Conservation (phyloP, 2,797 vertebrate species). For the Trematomus bernacchii region DNA sequence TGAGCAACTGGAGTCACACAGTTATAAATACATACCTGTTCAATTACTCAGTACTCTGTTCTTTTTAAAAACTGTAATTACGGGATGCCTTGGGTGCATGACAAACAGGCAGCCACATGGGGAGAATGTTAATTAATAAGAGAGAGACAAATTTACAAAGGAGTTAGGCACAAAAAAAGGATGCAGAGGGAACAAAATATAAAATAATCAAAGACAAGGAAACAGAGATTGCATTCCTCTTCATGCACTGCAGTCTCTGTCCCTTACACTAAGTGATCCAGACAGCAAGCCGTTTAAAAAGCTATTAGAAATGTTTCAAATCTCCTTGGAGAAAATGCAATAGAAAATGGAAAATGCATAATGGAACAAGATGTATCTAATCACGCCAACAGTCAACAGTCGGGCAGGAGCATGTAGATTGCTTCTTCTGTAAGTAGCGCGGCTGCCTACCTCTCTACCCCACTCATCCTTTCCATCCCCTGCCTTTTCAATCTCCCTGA, state of each 20-base stretch:
- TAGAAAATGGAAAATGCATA: slow-evolving; percentile 74
- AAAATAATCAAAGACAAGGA: slow-evolving; percentile 47
- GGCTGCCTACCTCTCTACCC: slow-evolving; percentile 46
- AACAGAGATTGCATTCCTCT: slow-evolving; percentile 40
- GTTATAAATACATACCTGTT: slow-evolving; percentile 17
- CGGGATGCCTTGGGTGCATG: not conserved
- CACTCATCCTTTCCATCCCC: slow-evolving; percentile 52
- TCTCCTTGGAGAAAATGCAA: slow-evolving; percentile 77
- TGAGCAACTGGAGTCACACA: slow-evolving; percentile 14
- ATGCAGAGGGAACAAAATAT: slow-evolving; percentile 4
- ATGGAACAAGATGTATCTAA: slow-evolving; percentile 80
- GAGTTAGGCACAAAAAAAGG: not conserved
- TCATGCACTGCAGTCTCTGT: slow-evolving; percentile 36
- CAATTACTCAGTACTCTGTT: not conserved
- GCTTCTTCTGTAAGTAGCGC: slow-evolving; percentile 48
- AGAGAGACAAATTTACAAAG: slow-evolving; percentile 19
- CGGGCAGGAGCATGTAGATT: slow-evolving; percentile 57
- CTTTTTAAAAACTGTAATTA: slow-evolving; percentile 18
- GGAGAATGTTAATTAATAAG: slow-evolving; percentile 31
- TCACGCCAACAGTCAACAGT: slow-evolving; percentile 73
- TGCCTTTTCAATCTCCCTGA: slow-evolving; percentile 84
- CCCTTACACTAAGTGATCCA: slow-evolving; percentile 65
- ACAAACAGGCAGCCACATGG: not conserved
- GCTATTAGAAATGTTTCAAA: slow-evolving; percentile 82
- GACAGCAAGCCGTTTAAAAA: slow-evolving; percentile 80